Evolutionary conservation across 1,140 invertebrate genomes (phyloP), one percentile per base, ranked within the genome.

Genomic region (Drosophila bocqueti): DNA sequence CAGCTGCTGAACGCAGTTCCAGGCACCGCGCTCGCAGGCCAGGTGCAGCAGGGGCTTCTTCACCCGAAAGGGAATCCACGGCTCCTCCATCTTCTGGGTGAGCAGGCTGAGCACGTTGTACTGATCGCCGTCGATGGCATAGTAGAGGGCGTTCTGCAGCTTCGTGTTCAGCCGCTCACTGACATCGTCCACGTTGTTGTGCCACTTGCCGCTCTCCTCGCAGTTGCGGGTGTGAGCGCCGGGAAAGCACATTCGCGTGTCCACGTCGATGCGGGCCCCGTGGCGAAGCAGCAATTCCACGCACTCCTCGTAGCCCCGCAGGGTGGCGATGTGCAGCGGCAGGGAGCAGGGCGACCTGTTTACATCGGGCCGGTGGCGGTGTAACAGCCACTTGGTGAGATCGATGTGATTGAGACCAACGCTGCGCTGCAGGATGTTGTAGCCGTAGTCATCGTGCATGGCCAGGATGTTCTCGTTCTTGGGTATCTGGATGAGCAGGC

Each of bases 61-160:
- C 6, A 93, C 93, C 18, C 94, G 89, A 85, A 94, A 95, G 10
- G 94, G 93, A 54, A 93, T 89, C 96, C 95, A 96, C 43, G 95
- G 95, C 83, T 96, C 95, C 81, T 96, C 96, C 75, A 95, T 94
- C 83, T 95, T 95, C 77, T 96, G 95, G 18, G 95, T 94, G 58
- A 96, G 93, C 75, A 96, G 93, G 79, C 95, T 95, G 24, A 96
- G 79, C 55, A 94, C 94, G 85, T 94, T 93, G 31, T 95, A 95
- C 93, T 96, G 95, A 93, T 96, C 96, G 24, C 95, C 95, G 93
- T 96, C 95, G 43, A 96, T 95, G 29, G 96, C 96, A 93, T 96
- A 96, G 91, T 95, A 96, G 46, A 96, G 94, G 8, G 96, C 95
- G 91, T 95, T 96, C 81, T 96, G 95, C 34, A 96, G 90, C 93